phyloP scores from a whole-genome alignment of 2,113 vertebrate genomes.

The Microcebus murinus region DNA sequence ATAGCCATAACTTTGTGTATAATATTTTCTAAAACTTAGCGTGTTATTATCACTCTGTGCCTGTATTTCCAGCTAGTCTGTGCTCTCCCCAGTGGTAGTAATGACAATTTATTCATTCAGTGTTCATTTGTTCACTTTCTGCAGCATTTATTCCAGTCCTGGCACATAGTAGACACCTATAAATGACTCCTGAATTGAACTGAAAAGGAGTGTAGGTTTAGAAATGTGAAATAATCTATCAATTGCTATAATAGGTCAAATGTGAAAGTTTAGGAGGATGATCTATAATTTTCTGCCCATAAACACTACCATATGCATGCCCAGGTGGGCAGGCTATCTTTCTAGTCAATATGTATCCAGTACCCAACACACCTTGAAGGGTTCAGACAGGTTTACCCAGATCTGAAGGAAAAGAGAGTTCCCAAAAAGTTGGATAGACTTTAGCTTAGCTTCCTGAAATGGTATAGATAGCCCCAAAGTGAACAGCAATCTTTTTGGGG shows the following conservation, averaged over 20 bases:
- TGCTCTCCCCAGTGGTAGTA: background rate
- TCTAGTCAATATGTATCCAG: background rate
- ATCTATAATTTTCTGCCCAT: background rate
- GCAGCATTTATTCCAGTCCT: background rate
- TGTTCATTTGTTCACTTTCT: background rate
- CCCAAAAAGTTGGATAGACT: background rate
- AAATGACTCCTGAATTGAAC: slow-evolving; percentile 31
- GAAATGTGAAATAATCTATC: slow-evolving; percentile 8
- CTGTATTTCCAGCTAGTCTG: background rate
- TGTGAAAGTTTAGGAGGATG: background rate
- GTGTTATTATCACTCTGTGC: background rate
- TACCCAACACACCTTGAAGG: background rate
- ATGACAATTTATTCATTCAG: background rate
- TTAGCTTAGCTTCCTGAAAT: background rate
- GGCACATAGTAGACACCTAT: background rate
- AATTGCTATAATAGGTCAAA: background rate
- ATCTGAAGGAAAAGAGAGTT: background rate
- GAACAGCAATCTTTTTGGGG: background rate
- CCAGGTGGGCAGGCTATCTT: background rate
- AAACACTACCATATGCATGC: background rate
- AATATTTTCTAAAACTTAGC: slow-evolving; percentile 10
- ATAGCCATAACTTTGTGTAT: background rate
- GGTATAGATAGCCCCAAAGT: background rate
- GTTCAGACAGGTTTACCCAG: background rate
- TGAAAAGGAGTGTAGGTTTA: background rate